A percentile compares a stretch with the other conserved stretches of the same genome.
Conservation (phyloP, 2,113 vertebrate species). For the Brevimyrus niger region DNA sequence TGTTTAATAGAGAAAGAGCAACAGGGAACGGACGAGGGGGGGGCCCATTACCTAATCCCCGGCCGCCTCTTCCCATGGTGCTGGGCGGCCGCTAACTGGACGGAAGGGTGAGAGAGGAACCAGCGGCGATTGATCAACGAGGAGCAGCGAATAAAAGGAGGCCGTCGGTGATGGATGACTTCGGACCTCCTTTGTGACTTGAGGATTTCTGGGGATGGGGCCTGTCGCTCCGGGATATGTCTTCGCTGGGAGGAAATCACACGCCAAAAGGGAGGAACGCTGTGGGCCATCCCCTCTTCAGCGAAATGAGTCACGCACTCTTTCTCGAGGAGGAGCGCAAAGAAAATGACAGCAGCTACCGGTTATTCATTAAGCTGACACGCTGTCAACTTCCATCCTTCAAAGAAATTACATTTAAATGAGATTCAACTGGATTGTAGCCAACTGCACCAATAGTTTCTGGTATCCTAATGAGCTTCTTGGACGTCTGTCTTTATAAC, state of each 20-base stretch:
- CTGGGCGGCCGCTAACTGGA: background rate
- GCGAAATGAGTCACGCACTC: background rate
- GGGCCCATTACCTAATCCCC: background rate
- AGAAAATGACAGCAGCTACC: background rate
- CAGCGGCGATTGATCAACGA: slow-evolving; percentile 10
- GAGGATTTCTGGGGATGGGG: background rate
- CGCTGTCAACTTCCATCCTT: background rate
- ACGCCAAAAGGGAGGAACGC: background rate
- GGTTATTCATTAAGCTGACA: slow-evolving; percentile 3
- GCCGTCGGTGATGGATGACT: background rate
- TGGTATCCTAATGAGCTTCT: background rate
- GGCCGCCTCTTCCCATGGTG: background rate
- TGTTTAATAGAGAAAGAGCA: background rate
- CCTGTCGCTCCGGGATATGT: background rate
- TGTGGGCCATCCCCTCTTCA: background rate
- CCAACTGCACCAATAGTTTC: background rate
- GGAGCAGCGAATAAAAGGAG: background rate
- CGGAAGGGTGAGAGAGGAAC: slow-evolving; percentile 1
- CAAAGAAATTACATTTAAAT: background rate
- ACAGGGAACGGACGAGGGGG: too few species aligned
- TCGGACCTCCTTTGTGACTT: slow-evolving; percentile 8
- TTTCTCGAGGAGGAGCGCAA: background rate
- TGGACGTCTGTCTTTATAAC: background rate
- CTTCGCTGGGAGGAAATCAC: background rate
- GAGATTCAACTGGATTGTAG: background rate